Conservation (phyloP, 2,113 vertebrate species). For the Peromyscus maniculatus region DNA sequence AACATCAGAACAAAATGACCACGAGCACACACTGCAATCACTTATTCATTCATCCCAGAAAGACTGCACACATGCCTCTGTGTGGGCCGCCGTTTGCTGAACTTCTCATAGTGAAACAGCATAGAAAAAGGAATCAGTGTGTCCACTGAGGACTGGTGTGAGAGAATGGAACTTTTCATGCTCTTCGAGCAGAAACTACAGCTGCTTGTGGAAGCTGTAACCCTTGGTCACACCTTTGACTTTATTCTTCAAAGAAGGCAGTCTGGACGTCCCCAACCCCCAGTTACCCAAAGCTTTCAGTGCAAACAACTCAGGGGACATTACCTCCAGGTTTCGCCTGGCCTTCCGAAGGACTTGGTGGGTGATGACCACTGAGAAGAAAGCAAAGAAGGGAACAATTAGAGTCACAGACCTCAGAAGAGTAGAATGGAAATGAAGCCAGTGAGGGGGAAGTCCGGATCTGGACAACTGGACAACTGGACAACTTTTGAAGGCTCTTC, state of each 20-base stretch:
- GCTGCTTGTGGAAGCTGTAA: rapidly evolving
- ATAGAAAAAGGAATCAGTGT: not conserved
- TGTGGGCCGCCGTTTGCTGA: not conserved
- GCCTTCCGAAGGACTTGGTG: constrained; percentile 96
- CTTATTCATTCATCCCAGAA: not conserved
- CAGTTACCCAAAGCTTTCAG: rapidly evolving
- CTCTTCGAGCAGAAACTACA: not conserved
- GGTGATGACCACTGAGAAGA: constrained; percentile 91
- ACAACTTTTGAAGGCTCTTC: not conserved
- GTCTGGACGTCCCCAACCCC: not conserved
- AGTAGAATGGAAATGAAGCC: rapidly evolving
- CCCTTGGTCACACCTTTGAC: not conserved
- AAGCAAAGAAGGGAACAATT: not conserved
- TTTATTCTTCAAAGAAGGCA: not conserved
- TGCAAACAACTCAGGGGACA: not conserved
- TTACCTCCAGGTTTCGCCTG: constrained; percentile 96
- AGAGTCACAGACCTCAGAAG: not conserved
- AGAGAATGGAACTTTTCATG: too few species aligned
- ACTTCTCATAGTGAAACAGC: not conserved
- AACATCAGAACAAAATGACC: not conserved
- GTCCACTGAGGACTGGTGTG: not conserved
- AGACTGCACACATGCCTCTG: not conserved
- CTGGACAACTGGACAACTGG: rapidly evolving
- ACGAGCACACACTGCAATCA: too few species aligned
- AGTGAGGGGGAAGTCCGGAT: not conserved